Evolutionary conservation across 2,797 vertebrate genomes (phyloP).

Genomic region (Poeciliopsis gracilis): DNA sequence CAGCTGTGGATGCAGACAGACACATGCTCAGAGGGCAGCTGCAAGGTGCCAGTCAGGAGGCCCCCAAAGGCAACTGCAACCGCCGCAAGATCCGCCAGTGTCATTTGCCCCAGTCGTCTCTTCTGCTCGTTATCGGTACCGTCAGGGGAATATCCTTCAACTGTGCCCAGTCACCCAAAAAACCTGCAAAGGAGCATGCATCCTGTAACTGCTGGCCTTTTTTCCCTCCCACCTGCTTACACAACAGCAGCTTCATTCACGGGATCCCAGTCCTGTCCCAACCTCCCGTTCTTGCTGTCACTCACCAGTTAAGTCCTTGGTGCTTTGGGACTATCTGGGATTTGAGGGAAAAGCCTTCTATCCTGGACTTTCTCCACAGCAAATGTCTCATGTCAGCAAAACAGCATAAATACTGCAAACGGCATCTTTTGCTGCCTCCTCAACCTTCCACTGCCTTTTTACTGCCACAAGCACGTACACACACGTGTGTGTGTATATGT

Average conservation of each 20-base stretch:
- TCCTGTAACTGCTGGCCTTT: slow-evolving; percentile 35
- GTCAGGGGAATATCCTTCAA: slow-evolving; percentile 7
- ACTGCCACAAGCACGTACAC: slow-evolving; percentile 12
- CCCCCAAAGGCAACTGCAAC: slow-evolving; percentile 55
- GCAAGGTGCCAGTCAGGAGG: slow-evolving; percentile 55
- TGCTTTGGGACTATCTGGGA: slow-evolving; percentile 73
- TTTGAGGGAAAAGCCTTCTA: slow-evolving; percentile 78
- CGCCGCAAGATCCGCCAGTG: slow-evolving; percentile 23
- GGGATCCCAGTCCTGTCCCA: slow-evolving; percentile 51
- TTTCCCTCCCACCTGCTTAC: slow-evolving; percentile 41
- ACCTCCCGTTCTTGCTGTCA: slow-evolving; percentile 59
- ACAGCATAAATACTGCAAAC: slow-evolving; percentile 67
- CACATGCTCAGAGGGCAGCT: slow-evolving; percentile 65
- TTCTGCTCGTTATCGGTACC: slow-evolving; percentile 26
- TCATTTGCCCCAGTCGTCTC: not conserved
- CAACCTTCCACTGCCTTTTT: slow-evolving; percentile 51
- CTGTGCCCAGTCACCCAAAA: slow-evolving; percentile 15
- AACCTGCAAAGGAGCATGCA: slow-evolving; percentile 29
- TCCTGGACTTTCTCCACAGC: slow-evolving; percentile 76
- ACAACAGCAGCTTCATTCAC: slow-evolving; percentile 38
- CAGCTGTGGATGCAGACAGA: slow-evolving; percentile 55
- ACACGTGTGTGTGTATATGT: not conserved
- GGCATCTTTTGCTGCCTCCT: slow-evolving; percentile 51
- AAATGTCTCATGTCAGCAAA: slow-evolving; percentile 76
- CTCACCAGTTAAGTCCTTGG: slow-evolving; percentile 69